Conservation (phyloP, 2,888 invertebrate genomes). For the Tetranychus piercei region DNA sequence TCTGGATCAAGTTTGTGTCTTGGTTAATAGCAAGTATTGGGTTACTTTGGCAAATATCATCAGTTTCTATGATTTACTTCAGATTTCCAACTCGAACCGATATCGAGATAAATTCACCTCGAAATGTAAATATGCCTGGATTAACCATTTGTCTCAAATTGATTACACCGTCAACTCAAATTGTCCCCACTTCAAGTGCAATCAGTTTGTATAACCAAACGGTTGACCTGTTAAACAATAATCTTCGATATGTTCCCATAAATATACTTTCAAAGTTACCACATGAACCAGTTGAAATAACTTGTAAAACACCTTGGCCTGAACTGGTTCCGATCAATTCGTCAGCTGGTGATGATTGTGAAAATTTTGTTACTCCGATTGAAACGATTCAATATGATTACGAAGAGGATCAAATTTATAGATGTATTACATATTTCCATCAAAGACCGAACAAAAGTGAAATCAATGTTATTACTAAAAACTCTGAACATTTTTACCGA, state of each 20-base stretch:
- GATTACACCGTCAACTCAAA: background rate
- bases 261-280: background rate
- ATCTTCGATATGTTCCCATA: background rate
- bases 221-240: background rate
- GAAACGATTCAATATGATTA: background rate
- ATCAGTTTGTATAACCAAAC: too few relatives aligned
- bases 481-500: constrained; percentile 4
- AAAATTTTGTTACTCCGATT: constrained; percentile 2
- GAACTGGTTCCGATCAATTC: background rate
- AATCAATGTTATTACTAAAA: background rate
- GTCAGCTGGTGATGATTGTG: background rate
- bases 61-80: background rate
- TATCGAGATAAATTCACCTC: background rate
- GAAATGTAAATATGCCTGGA: background rate
- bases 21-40: background rate
- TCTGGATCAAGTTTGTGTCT: background rate
- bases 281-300: background rate
- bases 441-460: background rate
- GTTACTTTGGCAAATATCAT: background rate
- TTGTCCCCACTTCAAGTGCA: background rate
- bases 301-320: background rate
- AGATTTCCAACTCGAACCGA: background rate
- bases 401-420: background rate
- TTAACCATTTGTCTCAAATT: background rate
- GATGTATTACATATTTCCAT: constrained; percentile 1